These are phyloP conservation scores for Eucera pruinosa DNA, from an alignment of 2,888 invertebrate genomes.

Conservation along the genomic window DNA sequence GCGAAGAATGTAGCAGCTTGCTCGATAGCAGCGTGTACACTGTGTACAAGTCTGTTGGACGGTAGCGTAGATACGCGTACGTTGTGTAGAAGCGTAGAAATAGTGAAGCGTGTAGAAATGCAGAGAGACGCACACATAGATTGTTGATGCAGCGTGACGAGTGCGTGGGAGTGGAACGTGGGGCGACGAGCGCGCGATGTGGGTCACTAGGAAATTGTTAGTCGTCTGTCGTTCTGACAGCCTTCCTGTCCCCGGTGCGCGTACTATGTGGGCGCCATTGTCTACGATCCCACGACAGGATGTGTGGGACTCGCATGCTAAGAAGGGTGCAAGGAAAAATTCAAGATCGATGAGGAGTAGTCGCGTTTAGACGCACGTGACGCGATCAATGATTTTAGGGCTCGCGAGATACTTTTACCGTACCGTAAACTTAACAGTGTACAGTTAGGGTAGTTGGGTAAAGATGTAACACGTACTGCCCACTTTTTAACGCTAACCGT, in stretches of 20 bases:
- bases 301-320: slow-evolving; percentile 40
- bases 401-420: too few relatives aligned
- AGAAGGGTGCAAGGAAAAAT: slow-evolving; percentile 42
- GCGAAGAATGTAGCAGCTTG: too few relatives aligned
- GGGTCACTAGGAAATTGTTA: slow-evolving; percentile 82
- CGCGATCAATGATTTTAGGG: too few relatives aligned
- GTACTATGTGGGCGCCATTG: slow-evolving; percentile 64
- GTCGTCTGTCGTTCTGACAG: slow-evolving; percentile 74
- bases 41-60: too few relatives aligned
- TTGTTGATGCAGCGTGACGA: slow-evolving; percentile 40
- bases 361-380: not conserved
- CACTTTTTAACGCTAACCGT: too few relatives aligned
- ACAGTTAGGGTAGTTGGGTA: too few relatives aligned
- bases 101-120: slow-evolving; percentile 16
- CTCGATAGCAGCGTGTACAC: too few relatives aligned
- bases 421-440: too few relatives aligned
- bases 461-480: too few relatives aligned
- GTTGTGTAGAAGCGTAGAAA: too few relatives aligned
- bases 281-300: slow-evolving; percentile 53
- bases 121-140: slow-evolving; percentile 15
- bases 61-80: too few relatives aligned
- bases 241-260: slow-evolving; percentile 63
- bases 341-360: not conserved
- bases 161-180: slow-evolving; percentile 66
- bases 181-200: slow-evolving; percentile 70